A percentile compares a stretch with the other conserved stretches of the same genome.
phyloP scores from a whole-genome alignment of 1,140 invertebrate species.

The Drosophila oshimai region DNA sequence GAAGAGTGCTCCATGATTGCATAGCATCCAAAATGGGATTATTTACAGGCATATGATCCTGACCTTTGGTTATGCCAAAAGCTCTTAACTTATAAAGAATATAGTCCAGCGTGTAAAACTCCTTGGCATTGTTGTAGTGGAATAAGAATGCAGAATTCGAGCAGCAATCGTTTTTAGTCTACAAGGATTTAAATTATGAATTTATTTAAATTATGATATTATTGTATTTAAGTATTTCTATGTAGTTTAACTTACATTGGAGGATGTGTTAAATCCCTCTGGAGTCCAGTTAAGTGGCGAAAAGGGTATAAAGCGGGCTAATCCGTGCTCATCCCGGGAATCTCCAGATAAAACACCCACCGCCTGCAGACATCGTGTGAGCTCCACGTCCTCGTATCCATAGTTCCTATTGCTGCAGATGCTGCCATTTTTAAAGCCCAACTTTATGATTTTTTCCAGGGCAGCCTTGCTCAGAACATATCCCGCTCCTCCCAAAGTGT shows the following conservation, averaged over 20 bases:
- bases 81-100: slow-evolving; percentile 96
- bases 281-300: slow-evolving; percentile 87
- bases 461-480: slow-evolving; percentile 94
- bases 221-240: too few relatives aligned
- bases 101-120: slow-evolving; percentile 98
- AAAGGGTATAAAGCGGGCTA: slow-evolving; percentile 96
- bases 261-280: slow-evolving; percentile 84
- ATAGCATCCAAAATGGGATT: background rate
- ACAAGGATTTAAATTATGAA: background rate
- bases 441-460: slow-evolving; percentile 88
- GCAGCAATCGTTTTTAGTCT: slow-evolving; percentile 89
- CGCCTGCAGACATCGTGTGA: slow-evolving; percentile 94
- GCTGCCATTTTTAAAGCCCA: slow-evolving; percentile 87
- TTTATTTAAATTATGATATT: background rate
- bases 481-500: slow-evolving; percentile 95
- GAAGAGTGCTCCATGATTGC: background rate
- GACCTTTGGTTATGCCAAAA: slow-evolving; percentile 86
- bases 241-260: slow-evolving; percentile 9
- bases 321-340: slow-evolving; percentile 91
- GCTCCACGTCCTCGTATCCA: slow-evolving; percentile 95
- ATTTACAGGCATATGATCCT: background rate
- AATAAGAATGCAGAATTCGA: slow-evolving; percentile 97
- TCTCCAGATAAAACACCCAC: slow-evolving; percentile 94
- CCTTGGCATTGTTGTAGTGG: slow-evolving; percentile 94
- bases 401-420: slow-evolving; percentile 87